Evolutionary conservation across 37 sponge, comb jelly and placozoan species (phyloP), one percentile per base, ranked within the genome.

Genomic region (Agelas oroides): DNA sequence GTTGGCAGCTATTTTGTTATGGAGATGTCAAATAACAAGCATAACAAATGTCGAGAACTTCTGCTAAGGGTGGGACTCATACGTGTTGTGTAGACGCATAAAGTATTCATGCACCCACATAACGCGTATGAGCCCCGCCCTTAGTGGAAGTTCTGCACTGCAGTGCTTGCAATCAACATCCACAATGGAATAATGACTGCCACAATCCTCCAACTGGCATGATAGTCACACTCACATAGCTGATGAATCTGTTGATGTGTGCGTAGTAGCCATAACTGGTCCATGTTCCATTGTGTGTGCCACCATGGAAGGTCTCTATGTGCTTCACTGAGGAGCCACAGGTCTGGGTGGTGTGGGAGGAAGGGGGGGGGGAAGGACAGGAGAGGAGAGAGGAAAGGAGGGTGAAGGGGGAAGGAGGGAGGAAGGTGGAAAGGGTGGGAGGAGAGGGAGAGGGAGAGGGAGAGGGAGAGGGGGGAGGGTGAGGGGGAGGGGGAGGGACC

Each of bases 251-350:
- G 86, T 89, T 98, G 77, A 98, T 88, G 41, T 86, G 71, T 28
- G 95, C 92, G 74, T 99, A 99, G 84, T 99, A 99, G 15, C 97
- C 99, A 53, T 86, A 91, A 59, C 97, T 93, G 35, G 91, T 97
- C 99, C 99, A 99, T 16, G 99, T 99, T 11, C 90, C 94, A 59
- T 99, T 99, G 92, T 99, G 99, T n/a, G 97, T 95, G 12, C 99
- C 99, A 5, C 89, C 84, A 30, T 90, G 91, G 70, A 99, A 99
- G 15, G 92, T 90, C 71, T 97, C 92, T 17, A 99, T 81, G 83
- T 90, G 87, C 76, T 99, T 99, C 64, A 89, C 59, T 15, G 73
- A 41, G n/a, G 94, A 55, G 46, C 90, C 86, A 57, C 92, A 97
- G 1, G 76, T 65, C 98, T 97, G 70, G 18, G 46, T 59, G n/a